A percentile compares a stretch with the other conserved stretches of the same genome.
phyloP scores from a whole-genome alignment of 1,140 invertebrate genomes.

The Marisa cornuarietis region DNA sequence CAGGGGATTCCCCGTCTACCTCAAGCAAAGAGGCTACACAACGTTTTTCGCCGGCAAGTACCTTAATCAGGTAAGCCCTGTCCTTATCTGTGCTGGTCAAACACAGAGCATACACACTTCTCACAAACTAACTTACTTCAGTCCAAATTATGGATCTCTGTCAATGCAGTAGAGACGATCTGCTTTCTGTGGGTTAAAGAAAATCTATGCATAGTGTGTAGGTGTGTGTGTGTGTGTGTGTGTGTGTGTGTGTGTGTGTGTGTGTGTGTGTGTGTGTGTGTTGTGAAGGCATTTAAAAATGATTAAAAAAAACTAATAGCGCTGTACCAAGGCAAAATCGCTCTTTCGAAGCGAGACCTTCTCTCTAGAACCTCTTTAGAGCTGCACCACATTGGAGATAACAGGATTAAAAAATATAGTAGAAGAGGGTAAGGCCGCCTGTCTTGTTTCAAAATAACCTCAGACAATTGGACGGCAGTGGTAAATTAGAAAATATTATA shows the following conservation, averaged over 20 bases:
- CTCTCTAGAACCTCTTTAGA: not conserved
- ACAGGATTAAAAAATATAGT: not conserved
- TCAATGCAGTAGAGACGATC: too few species aligned
- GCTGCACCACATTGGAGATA: not conserved
- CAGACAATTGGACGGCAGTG: not conserved
- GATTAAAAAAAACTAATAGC: not conserved
- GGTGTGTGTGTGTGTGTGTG: not conserved
- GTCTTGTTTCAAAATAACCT: too few species aligned
- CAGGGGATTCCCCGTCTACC: slow-evolving; percentile 74
- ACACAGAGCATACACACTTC: not conserved
- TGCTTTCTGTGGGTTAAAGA: too few species aligned
- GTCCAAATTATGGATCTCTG: too few species aligned
- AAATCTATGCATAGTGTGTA: not conserved
- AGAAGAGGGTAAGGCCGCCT: not conserved
- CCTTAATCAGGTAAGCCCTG: slow-evolving; percentile 46
- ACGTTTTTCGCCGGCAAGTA: slow-evolving; percentile 60
- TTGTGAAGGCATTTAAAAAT: not conserved
- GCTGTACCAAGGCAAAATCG: too few species aligned
- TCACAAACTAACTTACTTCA: too few species aligned
- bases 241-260: not conserved
- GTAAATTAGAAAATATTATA: not conserved
- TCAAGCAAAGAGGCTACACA: slow-evolving; percentile 70
- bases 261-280: not conserved
- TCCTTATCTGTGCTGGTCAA: not conserved
- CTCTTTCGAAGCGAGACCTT: not conserved